These are phyloP conservation scores for Aporophyla nigra DNA, from an alignment of 2,888 invertebrate species.

Conservation along the genomic window DNA sequence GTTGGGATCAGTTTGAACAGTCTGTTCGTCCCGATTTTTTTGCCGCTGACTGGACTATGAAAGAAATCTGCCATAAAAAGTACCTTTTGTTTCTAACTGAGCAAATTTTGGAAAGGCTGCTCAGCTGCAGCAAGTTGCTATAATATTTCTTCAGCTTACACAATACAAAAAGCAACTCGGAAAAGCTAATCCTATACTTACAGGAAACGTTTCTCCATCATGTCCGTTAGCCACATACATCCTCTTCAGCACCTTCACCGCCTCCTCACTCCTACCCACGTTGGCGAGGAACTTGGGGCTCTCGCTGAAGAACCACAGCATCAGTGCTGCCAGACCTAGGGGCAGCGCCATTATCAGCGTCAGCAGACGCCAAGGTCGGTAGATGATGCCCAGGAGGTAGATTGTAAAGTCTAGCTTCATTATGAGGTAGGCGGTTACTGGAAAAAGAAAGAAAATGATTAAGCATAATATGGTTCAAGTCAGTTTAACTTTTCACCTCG, in stretches of 20 bases:
- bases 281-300: conserved; percentile 95
- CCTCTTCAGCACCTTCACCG: conserved; percentile 90
- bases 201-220: conserved; percentile 76
- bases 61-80: neutral
- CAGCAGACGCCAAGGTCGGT: conserved; percentile 85
- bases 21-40: no score
- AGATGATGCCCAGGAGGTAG: conserved; percentile 77
- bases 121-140: neutral
- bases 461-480: neutral
- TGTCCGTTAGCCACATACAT: conserved; percentile 91
- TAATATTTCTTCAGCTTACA: neutral
- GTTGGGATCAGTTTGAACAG: no score
- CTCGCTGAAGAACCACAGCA: conserved; percentile 92
- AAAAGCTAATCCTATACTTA: conserved; percentile 63
- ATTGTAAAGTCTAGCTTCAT: conserved; percentile 82
- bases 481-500: neutral
- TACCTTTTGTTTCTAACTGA: neutral
- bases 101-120: neutral
- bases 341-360: conserved; percentile 91
- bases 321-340: conserved; percentile 91
- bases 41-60: no score
- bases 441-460: conserved; percentile 41
- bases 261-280: conserved; percentile 91
- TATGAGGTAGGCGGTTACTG: conserved; percentile 84
- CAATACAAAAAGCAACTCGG: neutral